Conservation (phyloP, 2,888 invertebrate genomes). For the Amiota communis region DNA sequence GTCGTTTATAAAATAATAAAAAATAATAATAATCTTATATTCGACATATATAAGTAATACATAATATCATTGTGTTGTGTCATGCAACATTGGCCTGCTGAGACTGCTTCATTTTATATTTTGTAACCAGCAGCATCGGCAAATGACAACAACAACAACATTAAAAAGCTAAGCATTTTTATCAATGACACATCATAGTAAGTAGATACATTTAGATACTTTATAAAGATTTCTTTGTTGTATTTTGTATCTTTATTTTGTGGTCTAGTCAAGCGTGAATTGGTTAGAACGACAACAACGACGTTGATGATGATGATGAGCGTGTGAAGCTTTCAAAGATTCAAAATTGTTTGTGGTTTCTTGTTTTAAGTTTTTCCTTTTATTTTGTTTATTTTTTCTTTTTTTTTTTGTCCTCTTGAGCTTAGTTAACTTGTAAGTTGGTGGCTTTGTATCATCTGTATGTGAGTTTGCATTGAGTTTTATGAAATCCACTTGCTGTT, state of each 20-base stretch:
- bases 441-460: too few species aligned
- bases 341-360: background rate
- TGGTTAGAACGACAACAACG: background rate
- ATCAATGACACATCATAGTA: slow-evolving; percentile 13
- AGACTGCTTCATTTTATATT: too few species aligned
- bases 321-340: background rate
- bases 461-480: too few species aligned
- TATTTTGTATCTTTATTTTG: slow-evolving; percentile 16
- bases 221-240: too few species aligned
- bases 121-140: too few species aligned
- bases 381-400: too few species aligned
- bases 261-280: slow-evolving; percentile 17
- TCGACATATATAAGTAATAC: too few species aligned
- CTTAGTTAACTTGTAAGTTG: too few species aligned
- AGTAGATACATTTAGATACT: background rate
- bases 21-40: background rate
- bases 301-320: background rate
- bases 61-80: background rate
- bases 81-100: background rate
- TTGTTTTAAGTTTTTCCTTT: background rate
- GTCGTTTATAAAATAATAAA: slow-evolving; percentile 22
- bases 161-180: background rate
- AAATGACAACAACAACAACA: too few species aligned
- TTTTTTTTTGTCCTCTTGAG: too few species aligned
- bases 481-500: too few species aligned